A percentile compares a stretch with the other conserved stretches of the same genome.
Conservation (phyloP, 1,140 invertebrate species). For the Drosophila dunni region DNA sequence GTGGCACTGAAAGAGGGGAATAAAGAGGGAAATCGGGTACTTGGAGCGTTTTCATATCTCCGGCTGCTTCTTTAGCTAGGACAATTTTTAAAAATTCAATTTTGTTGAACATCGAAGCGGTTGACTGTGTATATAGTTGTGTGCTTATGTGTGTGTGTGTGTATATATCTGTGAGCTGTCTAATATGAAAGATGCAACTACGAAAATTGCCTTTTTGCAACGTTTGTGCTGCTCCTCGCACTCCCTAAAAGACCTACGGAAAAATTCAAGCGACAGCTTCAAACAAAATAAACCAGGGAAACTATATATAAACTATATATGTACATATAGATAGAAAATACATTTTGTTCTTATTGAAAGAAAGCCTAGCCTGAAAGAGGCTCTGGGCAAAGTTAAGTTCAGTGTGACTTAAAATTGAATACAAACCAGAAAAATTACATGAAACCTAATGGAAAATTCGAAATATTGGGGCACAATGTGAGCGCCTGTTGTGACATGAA, state of each 20-base stretch:
- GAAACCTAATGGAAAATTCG: conserved; percentile 62
- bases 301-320: conserved; percentile 18
- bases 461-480: conserved; percentile 5
- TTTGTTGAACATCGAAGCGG: conserved; percentile 68
- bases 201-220: conserved; percentile 70
- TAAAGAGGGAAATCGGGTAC: neutral
- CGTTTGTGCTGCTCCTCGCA: conserved; percentile 13
- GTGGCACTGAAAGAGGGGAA: conserved; percentile 3
- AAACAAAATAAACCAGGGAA: conserved; percentile 27
- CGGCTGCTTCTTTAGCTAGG: conserved; percentile 60
- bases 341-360: conserved; percentile 2
- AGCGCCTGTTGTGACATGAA: conserved; percentile 17
- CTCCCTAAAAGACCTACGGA: neutral
- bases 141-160: conserved; percentile 33
- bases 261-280: conserved; percentile 24
- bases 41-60: conserved; percentile 66
- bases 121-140: conserved; percentile 27
- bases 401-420: conserved; percentile 26
- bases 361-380: conserved; percentile 10
- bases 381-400: conserved; percentile 26
- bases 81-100: conserved; percentile 83
- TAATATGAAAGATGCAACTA: conserved; percentile 66
- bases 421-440: conserved; percentile 36
- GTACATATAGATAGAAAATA: neutral
- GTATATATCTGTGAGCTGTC: conserved; percentile 45